These are phyloP conservation scores for Parnassius glacialis DNA, from an alignment of 2,888 invertebrate species.

Conservation along the genomic window DNA sequence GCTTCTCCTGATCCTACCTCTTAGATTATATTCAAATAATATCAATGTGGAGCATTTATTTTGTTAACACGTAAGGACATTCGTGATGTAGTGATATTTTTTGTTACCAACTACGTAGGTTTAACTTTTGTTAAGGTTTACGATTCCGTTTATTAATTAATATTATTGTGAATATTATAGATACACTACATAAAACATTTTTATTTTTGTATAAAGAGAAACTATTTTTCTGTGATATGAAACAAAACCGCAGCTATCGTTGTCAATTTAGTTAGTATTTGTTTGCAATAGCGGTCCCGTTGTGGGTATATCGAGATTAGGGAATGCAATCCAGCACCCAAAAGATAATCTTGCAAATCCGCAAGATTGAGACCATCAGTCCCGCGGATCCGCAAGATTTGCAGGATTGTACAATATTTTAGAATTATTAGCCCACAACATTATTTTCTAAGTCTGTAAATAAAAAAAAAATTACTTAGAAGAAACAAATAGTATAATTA, in stretches of 20 bases:
- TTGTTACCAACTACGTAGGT: conserved; percentile 69
- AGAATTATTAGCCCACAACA: no score
- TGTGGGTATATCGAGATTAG: not conserved
- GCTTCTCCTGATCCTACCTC: conserved; percentile 43
- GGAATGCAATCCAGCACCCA: no score
- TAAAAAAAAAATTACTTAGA: no score
- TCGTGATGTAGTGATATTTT: conserved; percentile 65
- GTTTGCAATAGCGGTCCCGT: not conserved
- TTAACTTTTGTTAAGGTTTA: conserved; percentile 47
- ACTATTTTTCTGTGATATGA: conserved; percentile 58
- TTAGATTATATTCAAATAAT: conserved; percentile 46
- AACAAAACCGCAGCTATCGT: conserved; percentile 36
- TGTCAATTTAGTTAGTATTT: not conserved
- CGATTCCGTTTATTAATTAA: conserved; percentile 39
- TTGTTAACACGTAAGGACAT: conserved; percentile 39
- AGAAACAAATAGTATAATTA: no score
- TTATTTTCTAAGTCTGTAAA: no score
- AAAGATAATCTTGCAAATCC: no score
- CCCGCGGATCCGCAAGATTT: no score
- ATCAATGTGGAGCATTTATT: conserved; percentile 64
- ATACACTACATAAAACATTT: conserved; percentile 31
- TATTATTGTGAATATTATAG: conserved; percentile 33
- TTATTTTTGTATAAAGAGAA: conserved; percentile 43
- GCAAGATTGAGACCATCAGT: no score
- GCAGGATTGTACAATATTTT: no score